Evolutionary conservation across 2,888 invertebrate species (phyloP), one percentile per base, ranked within the genome.

Genomic region (Lithodes maja): DNA sequence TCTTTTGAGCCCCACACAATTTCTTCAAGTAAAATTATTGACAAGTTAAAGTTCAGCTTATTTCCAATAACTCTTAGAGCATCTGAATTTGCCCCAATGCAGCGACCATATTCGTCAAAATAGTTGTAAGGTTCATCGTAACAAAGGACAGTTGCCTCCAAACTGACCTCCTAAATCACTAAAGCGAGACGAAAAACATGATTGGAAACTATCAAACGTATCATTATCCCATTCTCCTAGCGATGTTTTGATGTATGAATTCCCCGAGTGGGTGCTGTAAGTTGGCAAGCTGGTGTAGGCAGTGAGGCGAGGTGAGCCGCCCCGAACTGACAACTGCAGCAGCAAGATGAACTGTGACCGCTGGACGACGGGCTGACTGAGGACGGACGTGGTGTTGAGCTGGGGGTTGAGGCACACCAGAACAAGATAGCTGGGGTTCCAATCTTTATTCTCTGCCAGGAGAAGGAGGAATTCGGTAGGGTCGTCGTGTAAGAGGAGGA

Each of bases 21-120:
- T 74, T 17, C 15, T 15, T 9, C 12, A 78, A 15, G 54, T 78
- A 89, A 86, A 17, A 49, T 53, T 50, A 78, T 77, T 12, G n/a
- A 52, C 69, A 86, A 90, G 12, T 53, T 61, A n/a, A 90, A 89
- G 15, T 85, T 55, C 68, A 88, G 69, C 68, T 83, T 84, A 15
- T 54, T 17, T 7, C 85, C 86, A 7, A 91, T 74, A 7, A 86
- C 83, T 61, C 74, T n/a, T 15, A 89, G 83, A 1, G 69, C 53
- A 49, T 91, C 89, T 17, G 86, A 50, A 49, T 55, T 75, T 5
- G 54, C 9, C 5, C 89, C 89, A 17, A 53, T 55, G 55, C 89
- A 89, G 5, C 50, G 17, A 2, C 78, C 68, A 12, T 85, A 54
- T 17, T 17, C 12, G 78, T 69, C 17, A 5, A 50, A 7, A 61